Evolutionary conservation across 2,797 vertebrate species (phyloP), one percentile per base, ranked within the genome.

Genomic region (Discoglossus pictus): DNA sequence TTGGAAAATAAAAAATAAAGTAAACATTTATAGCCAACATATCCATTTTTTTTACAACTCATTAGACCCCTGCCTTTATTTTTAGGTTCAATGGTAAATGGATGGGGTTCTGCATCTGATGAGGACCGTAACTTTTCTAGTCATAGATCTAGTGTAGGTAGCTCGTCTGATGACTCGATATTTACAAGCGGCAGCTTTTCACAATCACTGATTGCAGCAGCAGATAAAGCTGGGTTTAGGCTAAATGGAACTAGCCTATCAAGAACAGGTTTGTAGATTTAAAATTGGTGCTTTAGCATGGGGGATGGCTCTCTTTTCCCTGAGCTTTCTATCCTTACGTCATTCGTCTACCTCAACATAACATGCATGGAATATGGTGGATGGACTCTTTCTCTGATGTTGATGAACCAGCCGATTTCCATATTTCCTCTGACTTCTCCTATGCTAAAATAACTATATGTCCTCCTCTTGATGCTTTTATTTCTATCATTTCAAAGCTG

Each of bases 71-170:
- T 90, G 84, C 88, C 86, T 90, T 89, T 89, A 79, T 85, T 89
- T 83, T 79, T 91, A 99, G 96, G 95, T 86, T 99, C 96, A 90
- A 96, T 99, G 94, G 92, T 97, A 91, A 98, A 98, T 86, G 96
- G 94, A 80, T 99, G 96, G 96, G 96, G 95, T 88, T 99, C 95
- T 74, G 94, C 94, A 84, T 98, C 95, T 76, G 95, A 98, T 77
- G 90, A 93, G 83, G 94, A 97, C 76, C 91, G 86, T 87, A 93
- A 93, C 88, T 96, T 94, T 93, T 95, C 95, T 93, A 96, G 94
- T 87, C 93, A 81, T 87, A 94, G 94, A 90, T 97, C 94, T 93
- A 99, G 97, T 83, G 82, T 92, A 86, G 94, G 89, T 86, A 97
- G 95, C 82, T 96, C 95, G 48, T 98, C 97, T 55, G 94, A 98